Evolutionary conservation across 2,888 invertebrate genomes (phyloP).

Genomic region (Cerastis rubricosa): DNA sequence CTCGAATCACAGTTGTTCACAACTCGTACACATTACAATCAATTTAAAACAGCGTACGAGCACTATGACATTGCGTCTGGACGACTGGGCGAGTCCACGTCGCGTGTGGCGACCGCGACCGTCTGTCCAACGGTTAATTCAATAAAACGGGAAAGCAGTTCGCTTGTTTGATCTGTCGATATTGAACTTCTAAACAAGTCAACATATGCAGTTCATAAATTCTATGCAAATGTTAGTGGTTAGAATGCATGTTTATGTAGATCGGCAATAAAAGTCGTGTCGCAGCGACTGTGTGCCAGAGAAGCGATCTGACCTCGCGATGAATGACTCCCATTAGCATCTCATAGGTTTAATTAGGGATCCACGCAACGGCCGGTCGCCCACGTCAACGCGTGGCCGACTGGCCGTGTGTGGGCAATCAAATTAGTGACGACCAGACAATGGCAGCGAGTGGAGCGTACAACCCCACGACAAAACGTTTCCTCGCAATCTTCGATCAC

Average conservation of each 20-base stretch:
- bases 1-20: constrained; percentile 86
- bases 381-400: constrained; percentile 81
- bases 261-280: constrained; percentile 74
- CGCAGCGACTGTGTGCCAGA: constrained; percentile 68
- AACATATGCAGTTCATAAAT: constrained; percentile 66
- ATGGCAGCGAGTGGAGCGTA: constrained; percentile 83
- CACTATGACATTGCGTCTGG: constrained; percentile 84
- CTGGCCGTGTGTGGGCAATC: constrained; percentile 86
- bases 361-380: constrained; percentile 80
- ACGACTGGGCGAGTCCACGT: constrained; percentile 78
- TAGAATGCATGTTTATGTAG: constrained; percentile 76
- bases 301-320: constrained; percentile 80
- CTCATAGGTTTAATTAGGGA: constrained; percentile 88
- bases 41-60: constrained; percentile 86
- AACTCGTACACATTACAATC: constrained; percentile 88
- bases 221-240: constrained; percentile 64
- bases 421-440: constrained; percentile 87
- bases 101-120: constrained; percentile 83
- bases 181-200: constrained; percentile 79
- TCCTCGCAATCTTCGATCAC: constrained; percentile 91
- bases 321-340: constrained; percentile 85
- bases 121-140: constrained; percentile 78
- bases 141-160: constrained; percentile 80
- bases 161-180: constrained; percentile 76
- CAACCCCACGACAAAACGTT: constrained; percentile 91